phyloP scores from a whole-genome alignment of 2,888 invertebrate species.

The Platycnemis pennipes region DNA sequence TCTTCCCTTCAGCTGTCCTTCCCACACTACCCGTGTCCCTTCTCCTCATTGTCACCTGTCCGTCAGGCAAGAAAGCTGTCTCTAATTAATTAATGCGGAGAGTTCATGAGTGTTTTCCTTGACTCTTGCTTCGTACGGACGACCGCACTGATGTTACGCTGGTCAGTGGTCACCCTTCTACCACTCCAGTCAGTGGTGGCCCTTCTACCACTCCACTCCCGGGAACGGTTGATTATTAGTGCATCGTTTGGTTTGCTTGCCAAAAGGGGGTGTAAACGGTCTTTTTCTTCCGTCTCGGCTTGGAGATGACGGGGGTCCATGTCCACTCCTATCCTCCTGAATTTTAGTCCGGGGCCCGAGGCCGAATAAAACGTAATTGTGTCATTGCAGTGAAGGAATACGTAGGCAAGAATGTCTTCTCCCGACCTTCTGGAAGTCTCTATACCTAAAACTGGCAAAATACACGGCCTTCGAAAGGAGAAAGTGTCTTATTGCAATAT shows the following conservation, averaged over 20 bases:
- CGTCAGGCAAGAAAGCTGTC: not conserved
- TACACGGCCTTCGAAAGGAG: too few species aligned
- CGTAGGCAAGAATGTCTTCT: too few species aligned
- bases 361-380: too few species aligned
- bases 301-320: not conserved
- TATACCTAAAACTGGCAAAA: too few species aligned
- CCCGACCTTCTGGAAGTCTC: too few species aligned
- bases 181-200: too few species aligned
- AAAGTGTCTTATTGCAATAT: too few species aligned
- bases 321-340: too few species aligned
- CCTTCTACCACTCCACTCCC: too few species aligned
- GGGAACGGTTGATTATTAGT: not conserved
- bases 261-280: not conserved
- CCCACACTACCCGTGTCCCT: not conserved
- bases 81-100: not conserved
- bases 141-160: not conserved
- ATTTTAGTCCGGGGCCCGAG: too few species aligned
- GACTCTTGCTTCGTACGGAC: not conserved
- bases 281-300: not conserved
- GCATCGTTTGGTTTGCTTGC: not conserved
- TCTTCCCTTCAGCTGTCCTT: constrained; percentile 1
- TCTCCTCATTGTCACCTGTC: constrained; percentile 10
- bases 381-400: too few species aligned
- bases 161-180: not conserved
- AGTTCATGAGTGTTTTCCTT: not conserved